Conservation (phyloP, 2,113 vertebrate species). For the Pelobates fuscus region DNA sequence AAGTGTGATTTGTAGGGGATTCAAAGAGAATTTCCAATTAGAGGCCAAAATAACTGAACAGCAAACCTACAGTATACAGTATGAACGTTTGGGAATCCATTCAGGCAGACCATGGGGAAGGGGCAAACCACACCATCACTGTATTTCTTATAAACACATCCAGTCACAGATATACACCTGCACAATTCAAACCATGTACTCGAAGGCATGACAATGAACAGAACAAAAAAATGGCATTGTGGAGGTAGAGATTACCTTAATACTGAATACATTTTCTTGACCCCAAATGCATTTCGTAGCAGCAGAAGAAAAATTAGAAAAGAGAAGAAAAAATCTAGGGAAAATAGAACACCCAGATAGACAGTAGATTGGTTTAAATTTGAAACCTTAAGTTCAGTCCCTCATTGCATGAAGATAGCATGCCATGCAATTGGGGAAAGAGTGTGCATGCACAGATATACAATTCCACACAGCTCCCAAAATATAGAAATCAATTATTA, state of each 20-base stretch:
- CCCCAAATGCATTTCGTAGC: constrained; percentile 26
- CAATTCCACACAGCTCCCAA: constrained; percentile 16
- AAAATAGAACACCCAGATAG: constrained; percentile 6
- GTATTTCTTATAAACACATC: too few species aligned
- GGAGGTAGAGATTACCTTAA: constrained; percentile 32
- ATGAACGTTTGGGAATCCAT: too few species aligned
- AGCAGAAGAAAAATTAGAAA: constrained; percentile 27
- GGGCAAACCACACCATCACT: too few species aligned
- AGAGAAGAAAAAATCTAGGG: constrained; percentile 34
- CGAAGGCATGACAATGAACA: background rate
- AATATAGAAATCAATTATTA: too few species aligned
- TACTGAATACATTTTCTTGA: constrained; percentile 16
- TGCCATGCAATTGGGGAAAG: constrained; percentile 21
- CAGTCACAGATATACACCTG: too few species aligned
- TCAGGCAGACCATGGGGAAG: too few species aligned
- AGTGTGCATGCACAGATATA: constrained; percentile 28
- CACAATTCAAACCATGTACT: background rate
- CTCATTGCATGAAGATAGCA: constrained; percentile 31
- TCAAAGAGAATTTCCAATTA: too few species aligned
- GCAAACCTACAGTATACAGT: too few species aligned
- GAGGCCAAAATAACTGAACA: too few species aligned
- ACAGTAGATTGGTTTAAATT: constrained; percentile 5
- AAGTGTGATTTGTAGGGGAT: too few species aligned
- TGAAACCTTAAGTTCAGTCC: constrained; percentile 37
- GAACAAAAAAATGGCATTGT: background rate